phyloP scores from a whole-genome alignment of 92 coral and sea anemone species.

The Palythoa grandis region DNA sequence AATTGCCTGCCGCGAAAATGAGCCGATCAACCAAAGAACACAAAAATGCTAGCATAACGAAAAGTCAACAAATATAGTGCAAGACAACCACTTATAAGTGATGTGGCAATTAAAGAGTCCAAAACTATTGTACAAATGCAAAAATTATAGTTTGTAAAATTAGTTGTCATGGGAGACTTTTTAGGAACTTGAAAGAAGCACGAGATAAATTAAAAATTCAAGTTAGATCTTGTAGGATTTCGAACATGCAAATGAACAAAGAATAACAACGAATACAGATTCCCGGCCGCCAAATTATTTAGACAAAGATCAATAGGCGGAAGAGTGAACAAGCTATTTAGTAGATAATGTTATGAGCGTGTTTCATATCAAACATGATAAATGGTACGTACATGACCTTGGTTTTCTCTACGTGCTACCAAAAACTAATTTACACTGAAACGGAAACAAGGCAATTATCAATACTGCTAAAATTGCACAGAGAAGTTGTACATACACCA shows the following conservation, averaged over 20 bases:
- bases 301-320: neutral
- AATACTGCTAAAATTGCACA: too few species aligned
- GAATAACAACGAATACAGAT: neutral
- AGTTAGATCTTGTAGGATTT: neutral
- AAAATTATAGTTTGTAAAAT: neutral
- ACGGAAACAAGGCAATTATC: too few species aligned
- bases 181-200: neutral
- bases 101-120: neutral
- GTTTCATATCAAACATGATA: neutral
- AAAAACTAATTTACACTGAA: neutral
- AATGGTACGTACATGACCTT: neutral
- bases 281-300: neutral
- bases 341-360: neutral
- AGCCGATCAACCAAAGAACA: neutral
- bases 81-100: neutral
- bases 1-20: neutral
- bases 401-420: neutral
- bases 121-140: neutral
- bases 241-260: neutral
- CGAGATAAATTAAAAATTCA: neutral
- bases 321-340: neutral
- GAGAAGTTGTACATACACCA: too few species aligned
- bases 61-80: neutral
- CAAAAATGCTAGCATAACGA: neutral
- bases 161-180: neutral